Evolutionary conservation across 2,113 vertebrate genomes (phyloP).

Genomic region (Istiophorus platypterus): DNA sequence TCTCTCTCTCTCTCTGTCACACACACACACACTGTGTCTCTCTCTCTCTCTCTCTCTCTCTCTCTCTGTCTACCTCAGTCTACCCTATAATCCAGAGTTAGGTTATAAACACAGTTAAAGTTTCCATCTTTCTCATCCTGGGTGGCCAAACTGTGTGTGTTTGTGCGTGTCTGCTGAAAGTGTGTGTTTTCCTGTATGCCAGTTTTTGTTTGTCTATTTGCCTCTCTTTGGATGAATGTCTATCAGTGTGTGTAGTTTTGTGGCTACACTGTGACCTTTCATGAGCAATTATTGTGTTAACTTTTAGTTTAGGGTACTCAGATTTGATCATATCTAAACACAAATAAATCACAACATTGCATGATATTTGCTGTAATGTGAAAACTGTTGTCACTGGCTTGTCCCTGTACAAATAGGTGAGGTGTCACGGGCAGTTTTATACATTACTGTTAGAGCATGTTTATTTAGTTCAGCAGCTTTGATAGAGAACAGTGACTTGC

Average conservation of each 20-base stretch:
- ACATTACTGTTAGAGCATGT: constrained; percentile 10
- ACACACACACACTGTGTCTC: too few relatives aligned
- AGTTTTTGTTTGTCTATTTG: constrained; percentile 46
- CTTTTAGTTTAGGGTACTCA: constrained; percentile 20
- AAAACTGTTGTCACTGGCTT: neutral
- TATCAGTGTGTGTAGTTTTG: constrained; percentile 32
- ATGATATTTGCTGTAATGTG: constrained; percentile 6
- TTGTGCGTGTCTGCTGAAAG: constrained; percentile 55
- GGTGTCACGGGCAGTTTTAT: constrained; percentile 31
- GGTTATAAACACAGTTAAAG: constrained; percentile 84
- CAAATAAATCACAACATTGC: neutral
- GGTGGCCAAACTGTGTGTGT: constrained; percentile 79
- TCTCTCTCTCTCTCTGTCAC: constrained; percentile 37
- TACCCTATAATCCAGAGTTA: constrained; percentile 84
- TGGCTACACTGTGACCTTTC: constrained; percentile 26
- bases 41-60: constrained; percentile 33
- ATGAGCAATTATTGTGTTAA: constrained; percentile 35
- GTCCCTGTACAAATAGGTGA: constrained; percentile 4
- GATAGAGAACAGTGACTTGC: neutral
- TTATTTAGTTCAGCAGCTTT: neutral
- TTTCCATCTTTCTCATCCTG: constrained; percentile 82
- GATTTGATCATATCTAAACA: constrained; percentile 8
- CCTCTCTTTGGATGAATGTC: constrained; percentile 40
- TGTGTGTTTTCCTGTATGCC: constrained; percentile 48
- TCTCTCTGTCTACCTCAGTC: constrained; percentile 39